Evolutionary conservation across 37 sponge, comb jelly and placozoan genomes (phyloP).

Genomic region (Spongilla lacustris): DNA sequence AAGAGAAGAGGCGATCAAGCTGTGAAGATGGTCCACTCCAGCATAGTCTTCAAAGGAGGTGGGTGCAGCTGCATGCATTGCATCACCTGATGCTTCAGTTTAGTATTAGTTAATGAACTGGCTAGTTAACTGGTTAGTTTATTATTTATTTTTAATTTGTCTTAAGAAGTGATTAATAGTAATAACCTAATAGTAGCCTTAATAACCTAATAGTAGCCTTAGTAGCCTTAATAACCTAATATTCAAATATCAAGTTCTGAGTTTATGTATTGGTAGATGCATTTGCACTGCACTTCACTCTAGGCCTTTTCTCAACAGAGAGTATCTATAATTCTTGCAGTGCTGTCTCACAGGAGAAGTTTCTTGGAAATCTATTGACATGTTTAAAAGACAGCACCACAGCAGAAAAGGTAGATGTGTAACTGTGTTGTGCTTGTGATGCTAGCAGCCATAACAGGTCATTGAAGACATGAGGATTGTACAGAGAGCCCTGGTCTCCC

Average conservation of each 20-base stretch:
- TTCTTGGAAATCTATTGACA: constrained; percentile 32
- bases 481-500: constrained; percentile 37
- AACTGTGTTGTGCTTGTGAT: not conserved
- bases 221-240: no score
- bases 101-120: no score
- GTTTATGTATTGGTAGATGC: no score
- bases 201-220: no score
- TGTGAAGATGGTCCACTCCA: constrained; percentile 8
- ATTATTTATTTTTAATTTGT: no score
- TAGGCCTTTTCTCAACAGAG: no score
- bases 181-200: no score
- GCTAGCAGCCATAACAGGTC: constrained; percentile 3
- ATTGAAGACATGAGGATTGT: constrained; percentile 39
- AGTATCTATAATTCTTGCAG: constrained; percentile 51
- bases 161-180: no score
- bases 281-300: no score
- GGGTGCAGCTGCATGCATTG: not conserved
- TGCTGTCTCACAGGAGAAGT: constrained; percentile 63
- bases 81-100: no score
- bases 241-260: no score
- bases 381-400: constrained; percentile 27
- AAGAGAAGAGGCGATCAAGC: constrained; percentile 43
- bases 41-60: constrained; percentile 8
- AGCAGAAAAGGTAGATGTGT: not conserved
- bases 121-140: no score